Evolutionary conservation across 2,113 vertebrate species (phyloP).

Genomic region (Accipiter cooperii): DNA sequence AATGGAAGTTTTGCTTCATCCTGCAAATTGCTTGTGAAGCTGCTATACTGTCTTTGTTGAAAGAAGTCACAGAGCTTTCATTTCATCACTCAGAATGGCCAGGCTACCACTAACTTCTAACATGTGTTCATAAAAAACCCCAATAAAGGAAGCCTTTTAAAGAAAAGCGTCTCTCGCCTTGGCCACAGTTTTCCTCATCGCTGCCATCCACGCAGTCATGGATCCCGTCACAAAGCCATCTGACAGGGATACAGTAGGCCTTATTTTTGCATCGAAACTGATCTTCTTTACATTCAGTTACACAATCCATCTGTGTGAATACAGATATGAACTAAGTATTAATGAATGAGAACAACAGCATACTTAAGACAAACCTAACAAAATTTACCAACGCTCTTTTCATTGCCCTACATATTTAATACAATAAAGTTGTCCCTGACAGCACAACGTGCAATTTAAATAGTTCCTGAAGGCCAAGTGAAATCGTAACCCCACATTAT

Average conservation of each 20-base stretch:
- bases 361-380: not conserved
- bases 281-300: slow-evolving; percentile 89
- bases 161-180: slow-evolving; percentile 48
- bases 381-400: not conserved
- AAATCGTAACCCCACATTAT: not conserved
- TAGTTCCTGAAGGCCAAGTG: not conserved
- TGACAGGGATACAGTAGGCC: slow-evolving; percentile 89
- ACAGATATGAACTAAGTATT: not conserved
- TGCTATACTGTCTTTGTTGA: not conserved
- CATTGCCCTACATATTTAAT: not conserved
- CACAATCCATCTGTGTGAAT: slow-evolving; percentile 84
- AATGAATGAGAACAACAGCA: not conserved
- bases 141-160: not conserved
- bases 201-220: slow-evolving; percentile 94
- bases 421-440: not conserved
- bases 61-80: not conserved
- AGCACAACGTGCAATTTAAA: not conserved
- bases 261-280: slow-evolving; percentile 92
- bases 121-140: not conserved
- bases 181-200: slow-evolving; percentile 89
- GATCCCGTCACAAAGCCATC: slow-evolving; percentile 92
- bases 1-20: not conserved
- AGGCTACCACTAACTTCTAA: not conserved
- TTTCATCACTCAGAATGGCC: not conserved
- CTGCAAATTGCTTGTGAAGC: not conserved